These are phyloP conservation scores for Euthynnus affinis DNA, from an alignment of 2,797 vertebrate species.

Conservation along the genomic window DNA sequence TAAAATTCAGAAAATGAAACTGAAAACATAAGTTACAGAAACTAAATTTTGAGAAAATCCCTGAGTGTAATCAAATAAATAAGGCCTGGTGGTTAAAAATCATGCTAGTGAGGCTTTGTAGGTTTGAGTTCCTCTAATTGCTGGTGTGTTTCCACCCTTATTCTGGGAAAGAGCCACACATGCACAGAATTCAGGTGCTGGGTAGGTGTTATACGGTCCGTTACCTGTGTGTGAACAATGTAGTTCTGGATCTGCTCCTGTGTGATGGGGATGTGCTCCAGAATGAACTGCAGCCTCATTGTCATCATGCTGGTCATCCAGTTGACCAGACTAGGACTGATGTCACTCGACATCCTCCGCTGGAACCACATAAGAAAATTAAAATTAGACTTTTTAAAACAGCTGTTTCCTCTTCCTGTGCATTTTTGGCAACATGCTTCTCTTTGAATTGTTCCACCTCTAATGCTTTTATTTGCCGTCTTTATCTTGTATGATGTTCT, in stretches of 20 bases:
- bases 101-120: no score
- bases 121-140: not conserved
- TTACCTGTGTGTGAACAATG: conserved; percentile 77
- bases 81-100: not conserved
- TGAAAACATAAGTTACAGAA: not conserved
- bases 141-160: not conserved
- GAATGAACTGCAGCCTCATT: conserved; percentile 92
- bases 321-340: conserved; percentile 93
- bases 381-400: not conserved
- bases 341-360: conserved; percentile 93
- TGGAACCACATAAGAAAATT: conserved; percentile 58
- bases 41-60: not conserved
- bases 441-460: not conserved
- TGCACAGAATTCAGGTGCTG: not conserved
- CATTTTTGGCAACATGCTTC: not conserved
- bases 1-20: not conserved
- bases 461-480: not conserved
- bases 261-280: conserved; percentile 93
- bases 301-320: conserved; percentile 97
- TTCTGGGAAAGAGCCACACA: not conserved
- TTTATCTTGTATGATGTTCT: not conserved
- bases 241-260: conserved; percentile 91
- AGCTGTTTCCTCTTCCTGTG: not conserved
- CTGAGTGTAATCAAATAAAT: not conserved
- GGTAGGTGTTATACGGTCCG: not conserved